A percentile compares a stretch with the other conserved stretches of the same genome.
Evolutionary conservation across 2,797 vertebrate genomes (phyloP).

Genomic region (Chelmon rostratus): DNA sequence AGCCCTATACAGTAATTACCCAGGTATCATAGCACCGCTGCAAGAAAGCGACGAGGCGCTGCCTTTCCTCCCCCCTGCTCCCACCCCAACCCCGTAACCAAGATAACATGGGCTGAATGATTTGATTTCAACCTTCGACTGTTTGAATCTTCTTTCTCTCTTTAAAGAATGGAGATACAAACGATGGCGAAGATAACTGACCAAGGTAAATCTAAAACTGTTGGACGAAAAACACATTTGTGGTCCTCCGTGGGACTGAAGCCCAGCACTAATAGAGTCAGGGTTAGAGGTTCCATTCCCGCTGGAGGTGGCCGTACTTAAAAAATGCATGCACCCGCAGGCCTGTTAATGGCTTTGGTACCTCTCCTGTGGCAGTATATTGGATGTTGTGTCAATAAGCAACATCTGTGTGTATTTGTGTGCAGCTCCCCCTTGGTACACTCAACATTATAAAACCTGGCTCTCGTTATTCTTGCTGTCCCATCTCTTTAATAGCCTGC

Average conservation of each 20-base stretch:
- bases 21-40: conserved; percentile 81
- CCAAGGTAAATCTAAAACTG: not conserved
- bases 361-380: conserved; percentile 21
- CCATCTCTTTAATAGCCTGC: conserved; percentile 57
- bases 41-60: conserved; percentile 62
- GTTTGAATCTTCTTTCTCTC: conserved; percentile 1
- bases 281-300: conserved; percentile 7
- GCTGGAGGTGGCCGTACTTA: not conserved
- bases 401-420: conserved; percentile 30
- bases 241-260: not conserved
- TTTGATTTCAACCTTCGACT: conserved; percentile 33
- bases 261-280: not conserved
- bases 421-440: conserved; percentile 15
- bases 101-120: conserved; percentile 42
- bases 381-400: conserved; percentile 44
- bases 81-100: conserved; percentile 30
- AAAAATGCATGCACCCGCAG: conserved; percentile 30
- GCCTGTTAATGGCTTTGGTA: conserved; percentile 34
- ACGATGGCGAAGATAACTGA: not conserved
- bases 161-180: conserved; percentile 29
- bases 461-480: conserved; percentile 49
- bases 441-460: conserved; percentile 32
- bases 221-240: not conserved
- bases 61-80: conserved; percentile 46
- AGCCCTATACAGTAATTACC: conserved; percentile 83